Conservation (phyloP, 2,888 invertebrate genomes). For the Eutolmus rufibarbis region DNA sequence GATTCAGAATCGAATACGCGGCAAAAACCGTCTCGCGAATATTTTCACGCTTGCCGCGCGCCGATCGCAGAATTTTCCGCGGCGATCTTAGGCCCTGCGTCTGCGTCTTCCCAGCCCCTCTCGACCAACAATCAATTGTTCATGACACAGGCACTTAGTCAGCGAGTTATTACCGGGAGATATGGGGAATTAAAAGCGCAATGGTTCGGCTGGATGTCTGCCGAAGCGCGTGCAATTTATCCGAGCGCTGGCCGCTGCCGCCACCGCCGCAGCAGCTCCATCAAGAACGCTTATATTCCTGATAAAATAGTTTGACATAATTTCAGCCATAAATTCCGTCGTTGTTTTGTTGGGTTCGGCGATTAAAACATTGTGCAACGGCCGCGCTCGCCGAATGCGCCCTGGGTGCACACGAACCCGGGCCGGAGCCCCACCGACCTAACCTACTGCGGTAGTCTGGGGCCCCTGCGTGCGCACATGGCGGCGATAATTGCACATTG, state of each 20-base stretch:
- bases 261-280: not conserved
- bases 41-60: conserved; percentile 24
- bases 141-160: conserved; percentile 31
- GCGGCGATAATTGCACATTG: conserved; percentile 39
- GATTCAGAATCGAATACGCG: conserved; percentile 9
- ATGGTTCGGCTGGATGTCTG: not conserved
- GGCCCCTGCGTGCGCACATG: conserved; percentile 28
- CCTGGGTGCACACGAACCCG: not conserved
- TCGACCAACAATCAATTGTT: conserved; percentile 11
- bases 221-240: conserved; percentile 13
- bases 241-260: not conserved
- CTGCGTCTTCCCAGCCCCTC: not conserved
- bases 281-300: conserved; percentile 20
- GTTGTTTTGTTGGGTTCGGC: not conserved
- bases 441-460: conserved; percentile 23
- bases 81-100: not conserved
- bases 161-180: conserved; percentile 21
- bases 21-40: not conserved
- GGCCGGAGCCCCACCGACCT: not conserved
- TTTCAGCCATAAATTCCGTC: conserved; percentile 30
- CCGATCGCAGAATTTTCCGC: not conserved
- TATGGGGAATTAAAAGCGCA: conserved; percentile 18
- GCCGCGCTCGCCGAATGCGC: not conserved
- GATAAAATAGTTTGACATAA: conserved; percentile 38
- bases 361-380: conserved; percentile 37